Conservation (phyloP, 2,888 invertebrate species). For the Thumatha senex region DNA sequence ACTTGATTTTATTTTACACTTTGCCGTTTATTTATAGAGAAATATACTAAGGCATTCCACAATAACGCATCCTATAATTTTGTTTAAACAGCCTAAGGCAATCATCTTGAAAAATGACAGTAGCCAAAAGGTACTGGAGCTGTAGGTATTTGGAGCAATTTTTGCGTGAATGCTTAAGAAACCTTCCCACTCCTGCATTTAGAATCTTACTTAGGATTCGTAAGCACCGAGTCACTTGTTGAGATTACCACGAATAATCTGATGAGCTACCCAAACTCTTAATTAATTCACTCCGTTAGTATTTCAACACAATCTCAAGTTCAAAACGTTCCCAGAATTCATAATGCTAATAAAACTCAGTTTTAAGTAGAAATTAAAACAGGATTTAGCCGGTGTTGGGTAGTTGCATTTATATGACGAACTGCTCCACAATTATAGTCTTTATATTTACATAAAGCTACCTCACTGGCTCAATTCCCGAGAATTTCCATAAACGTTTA, state of each 20-base stretch:
- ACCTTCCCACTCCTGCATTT: background rate
- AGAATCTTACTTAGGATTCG: background rate
- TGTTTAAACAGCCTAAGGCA: no score
- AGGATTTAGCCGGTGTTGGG: slow-evolving; percentile 47
- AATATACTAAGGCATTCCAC: no score
- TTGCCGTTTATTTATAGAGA: no score
- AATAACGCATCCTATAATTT: no score
- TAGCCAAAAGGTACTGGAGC: no score
- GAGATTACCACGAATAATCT: slow-evolving; percentile 7
- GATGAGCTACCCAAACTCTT: slow-evolving; percentile 3
- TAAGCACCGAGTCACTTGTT: background rate
- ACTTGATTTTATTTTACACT: no score
- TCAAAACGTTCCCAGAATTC: slow-evolving; percentile 32
- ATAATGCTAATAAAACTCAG: slow-evolving; percentile 49
- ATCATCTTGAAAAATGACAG: no score
- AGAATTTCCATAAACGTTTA: slow-evolving; percentile 66
- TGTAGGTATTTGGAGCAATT: no score
- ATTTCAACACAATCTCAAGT: slow-evolving; percentile 13
- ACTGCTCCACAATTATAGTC: slow-evolving; percentile 22
- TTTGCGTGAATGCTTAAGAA: background rate
- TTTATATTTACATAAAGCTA: slow-evolving; percentile 53
- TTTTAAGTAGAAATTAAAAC: slow-evolving; percentile 57
- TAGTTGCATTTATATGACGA: slow-evolving; percentile 49
- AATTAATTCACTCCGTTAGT: slow-evolving; percentile 10
- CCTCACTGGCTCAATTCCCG: slow-evolving; percentile 38